Percentiles rank a stretch among this genome's conserved stretches.
Conservation (phyloP, 2,888 invertebrate genomes). For the Callyntrura guangdongensis region DNA sequence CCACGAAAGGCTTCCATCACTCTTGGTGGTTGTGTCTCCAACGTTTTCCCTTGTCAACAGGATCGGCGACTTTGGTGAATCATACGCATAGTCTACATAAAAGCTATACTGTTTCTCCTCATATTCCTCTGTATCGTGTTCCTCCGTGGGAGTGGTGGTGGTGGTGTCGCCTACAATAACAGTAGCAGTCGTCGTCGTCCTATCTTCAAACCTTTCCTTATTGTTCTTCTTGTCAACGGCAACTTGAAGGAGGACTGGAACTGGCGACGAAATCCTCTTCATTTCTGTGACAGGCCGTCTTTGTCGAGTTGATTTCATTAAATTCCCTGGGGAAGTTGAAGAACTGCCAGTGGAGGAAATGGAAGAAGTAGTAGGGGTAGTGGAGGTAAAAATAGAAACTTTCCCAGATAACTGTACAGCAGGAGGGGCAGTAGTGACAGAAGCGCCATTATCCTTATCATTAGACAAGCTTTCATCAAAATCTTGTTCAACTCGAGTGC, state of each 20-base stretch:
- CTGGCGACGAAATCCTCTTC: slow-evolving; percentile 37
- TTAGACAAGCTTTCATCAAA: slow-evolving; percentile 28
- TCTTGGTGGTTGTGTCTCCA: not conserved
- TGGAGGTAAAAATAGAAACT: not conserved
- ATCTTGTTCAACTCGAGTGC: not conserved
- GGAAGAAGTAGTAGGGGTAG: not conserved
- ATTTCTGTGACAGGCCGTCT: slow-evolving; percentile 47
- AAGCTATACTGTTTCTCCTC: not conserved
- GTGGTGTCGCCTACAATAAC: not conserved
- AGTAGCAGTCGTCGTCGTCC: not conserved
- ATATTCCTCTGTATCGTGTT: not conserved
- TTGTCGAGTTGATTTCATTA: slow-evolving; percentile 44
- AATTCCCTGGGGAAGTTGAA: slow-evolving; percentile 60
- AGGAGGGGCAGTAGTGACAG: not conserved
- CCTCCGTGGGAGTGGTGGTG: not conserved
- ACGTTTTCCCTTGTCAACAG: slow-evolving; percentile 14
- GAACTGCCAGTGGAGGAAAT: slow-evolving; percentile 27
- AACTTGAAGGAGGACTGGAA: not conserved
- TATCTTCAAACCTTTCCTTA: not conserved
- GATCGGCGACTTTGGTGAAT: slow-evolving; percentile 25
- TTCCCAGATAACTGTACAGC: not conserved
- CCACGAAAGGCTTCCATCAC: not conserved
- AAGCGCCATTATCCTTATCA: not conserved
- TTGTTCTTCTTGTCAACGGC: slow-evolving; percentile 1
- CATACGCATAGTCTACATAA: slow-evolving; percentile 15